These are phyloP conservation scores for Drosophila simulans DNA, from an alignment of 1,140 invertebrate species.

Conservation along the genomic window DNA sequence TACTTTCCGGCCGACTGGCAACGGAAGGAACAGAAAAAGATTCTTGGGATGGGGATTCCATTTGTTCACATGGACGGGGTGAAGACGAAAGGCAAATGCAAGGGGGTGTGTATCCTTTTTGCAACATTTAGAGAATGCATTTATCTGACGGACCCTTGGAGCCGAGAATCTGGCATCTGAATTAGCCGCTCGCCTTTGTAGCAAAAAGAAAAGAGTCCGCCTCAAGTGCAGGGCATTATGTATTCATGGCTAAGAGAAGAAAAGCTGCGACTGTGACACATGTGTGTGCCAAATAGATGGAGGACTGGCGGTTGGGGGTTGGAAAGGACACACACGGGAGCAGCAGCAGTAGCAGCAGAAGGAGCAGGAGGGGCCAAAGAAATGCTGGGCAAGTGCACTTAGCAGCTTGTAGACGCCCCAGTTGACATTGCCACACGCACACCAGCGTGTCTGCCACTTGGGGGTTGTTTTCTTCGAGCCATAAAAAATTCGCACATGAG, in stretches of 20 bases:
- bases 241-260: constrained; percentile 67
- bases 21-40: constrained; percentile 54
- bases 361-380: constrained; percentile 34
- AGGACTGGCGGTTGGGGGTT: neutral
- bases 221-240: constrained; percentile 80
- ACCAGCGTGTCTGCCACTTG: constrained; percentile 58
- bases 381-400: constrained; percentile 79
- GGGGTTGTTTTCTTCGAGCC: constrained; percentile 73
- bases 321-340: no score
- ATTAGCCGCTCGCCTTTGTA: constrained; percentile 74
- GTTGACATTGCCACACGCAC: constrained; percentile 74
- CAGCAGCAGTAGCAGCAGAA: no score
- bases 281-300: constrained; percentile 1
- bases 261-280: constrained; percentile 17
- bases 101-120: constrained; percentile 47
- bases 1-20: constrained; percentile 81
- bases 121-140: constrained; percentile 77
- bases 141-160: constrained; percentile 60
- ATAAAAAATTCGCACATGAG: constrained; percentile 80
- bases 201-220: constrained; percentile 29
- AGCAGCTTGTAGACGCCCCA: constrained; percentile 80
- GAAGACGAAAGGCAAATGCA: neutral
- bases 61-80: neutral
- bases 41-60: constrained; percentile 13
- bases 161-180: constrained; percentile 56